These are phyloP conservation scores for Cosmopolites sordidus DNA, from an alignment of 2,888 invertebrate species.

Conservation along the genomic window DNA sequence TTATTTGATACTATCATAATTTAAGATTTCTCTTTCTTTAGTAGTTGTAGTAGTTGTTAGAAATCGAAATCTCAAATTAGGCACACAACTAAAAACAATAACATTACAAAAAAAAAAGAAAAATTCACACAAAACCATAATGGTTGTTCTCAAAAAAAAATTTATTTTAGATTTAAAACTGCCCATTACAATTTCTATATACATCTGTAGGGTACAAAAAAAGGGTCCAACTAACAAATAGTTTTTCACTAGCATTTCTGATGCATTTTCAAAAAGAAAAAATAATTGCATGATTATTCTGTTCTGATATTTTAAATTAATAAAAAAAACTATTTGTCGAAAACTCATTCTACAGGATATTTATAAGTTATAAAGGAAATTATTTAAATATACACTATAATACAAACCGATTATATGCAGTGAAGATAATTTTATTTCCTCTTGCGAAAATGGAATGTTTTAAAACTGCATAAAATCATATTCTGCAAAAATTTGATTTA, in stretches of 20 bases:
- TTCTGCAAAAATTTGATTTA: too few relatives aligned
- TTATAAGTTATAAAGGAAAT: constrained; percentile 7
- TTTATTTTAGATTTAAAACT: constrained; percentile 36
- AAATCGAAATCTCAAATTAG: constrained; percentile 6
- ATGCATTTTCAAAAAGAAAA: too few relatives aligned
- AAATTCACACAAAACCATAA: constrained; percentile 1
- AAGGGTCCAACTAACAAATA: constrained; percentile 8
- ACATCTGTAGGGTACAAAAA: constrained; percentile 29
- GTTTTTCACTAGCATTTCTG: constrained; percentile 1
- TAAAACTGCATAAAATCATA: too few relatives aligned
- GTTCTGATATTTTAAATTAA: background rate
- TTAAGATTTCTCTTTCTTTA: too few relatives aligned
- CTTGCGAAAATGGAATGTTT: background rate
- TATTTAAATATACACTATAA: constrained; percentile 14
- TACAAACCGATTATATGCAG: constrained; percentile 9
- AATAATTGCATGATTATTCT: too few relatives aligned
- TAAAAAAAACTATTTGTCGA: constrained; percentile 9
- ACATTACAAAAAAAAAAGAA: too few relatives aligned
- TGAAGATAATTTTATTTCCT: background rate
- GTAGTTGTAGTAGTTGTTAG: too few relatives aligned
- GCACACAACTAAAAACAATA: constrained; percentile 2
- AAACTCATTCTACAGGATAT: constrained; percentile 5
- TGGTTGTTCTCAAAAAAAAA: constrained; percentile 22
- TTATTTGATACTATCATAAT: background rate
- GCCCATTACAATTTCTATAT: constrained; percentile 42